Conservation (phyloP, 2,797 vertebrate species). For the Scleropages formosus region DNA sequence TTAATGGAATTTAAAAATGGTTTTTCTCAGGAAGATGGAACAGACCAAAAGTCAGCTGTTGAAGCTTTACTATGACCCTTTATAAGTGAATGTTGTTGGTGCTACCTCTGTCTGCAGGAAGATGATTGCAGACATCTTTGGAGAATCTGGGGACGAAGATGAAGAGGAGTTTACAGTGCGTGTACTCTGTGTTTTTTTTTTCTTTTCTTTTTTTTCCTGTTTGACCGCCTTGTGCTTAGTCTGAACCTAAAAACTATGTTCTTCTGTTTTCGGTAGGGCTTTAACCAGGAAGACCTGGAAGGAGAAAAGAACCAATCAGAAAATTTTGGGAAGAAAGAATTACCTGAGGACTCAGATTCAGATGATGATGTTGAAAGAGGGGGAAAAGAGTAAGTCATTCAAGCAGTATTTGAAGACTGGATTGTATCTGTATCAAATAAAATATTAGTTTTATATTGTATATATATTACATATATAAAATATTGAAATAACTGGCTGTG, state of each 20-base stretch:
- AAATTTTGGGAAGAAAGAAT: conserved; percentile 56
- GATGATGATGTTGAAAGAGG: conserved; percentile 84
- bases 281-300: conserved; percentile 96
- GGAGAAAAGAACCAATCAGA: conserved; percentile 71
- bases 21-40: not conserved
- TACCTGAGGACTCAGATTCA: conserved; percentile 86
- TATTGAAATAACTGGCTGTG: not conserved
- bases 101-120: conserved; percentile 69
- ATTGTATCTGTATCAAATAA: not conserved
- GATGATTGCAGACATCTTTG: conserved; percentile 97
- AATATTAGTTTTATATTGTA: too few species aligned
- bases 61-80: too few species aligned
- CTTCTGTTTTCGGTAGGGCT: conserved; percentile 73
- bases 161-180: conserved; percentile 96
- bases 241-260: not conserved
- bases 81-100: conserved; percentile 11
- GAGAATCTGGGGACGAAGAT: conserved; percentile 94
- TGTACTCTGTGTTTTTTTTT: conserved; percentile 19
- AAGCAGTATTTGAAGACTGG: not conserved
- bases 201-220: not conserved
- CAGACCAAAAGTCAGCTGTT: not conserved
- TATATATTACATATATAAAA: too few species aligned
- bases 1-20: not conserved
- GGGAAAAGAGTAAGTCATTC: conserved; percentile 77
- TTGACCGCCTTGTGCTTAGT: not conserved